These are phyloP conservation scores for Apamea sordens DNA, from an alignment of 2,888 invertebrate species.

Conservation along the genomic window DNA sequence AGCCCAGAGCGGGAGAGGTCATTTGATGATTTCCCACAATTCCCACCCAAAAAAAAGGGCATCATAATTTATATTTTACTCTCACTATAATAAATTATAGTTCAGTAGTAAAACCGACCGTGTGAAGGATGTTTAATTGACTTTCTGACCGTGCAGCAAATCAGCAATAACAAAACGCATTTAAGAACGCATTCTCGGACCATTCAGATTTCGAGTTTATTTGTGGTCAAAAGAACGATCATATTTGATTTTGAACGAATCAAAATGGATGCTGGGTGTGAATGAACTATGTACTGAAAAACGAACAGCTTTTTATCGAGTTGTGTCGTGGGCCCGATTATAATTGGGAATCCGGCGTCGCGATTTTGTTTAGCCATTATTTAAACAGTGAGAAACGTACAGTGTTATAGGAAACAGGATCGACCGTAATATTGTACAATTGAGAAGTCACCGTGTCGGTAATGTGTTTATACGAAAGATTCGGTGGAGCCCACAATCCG, in stretches of 20 bases:
- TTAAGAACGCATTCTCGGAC: slow-evolving; percentile 74
- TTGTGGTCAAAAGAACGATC: slow-evolving; percentile 87
- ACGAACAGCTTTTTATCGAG: slow-evolving; percentile 90
- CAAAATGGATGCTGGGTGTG: slow-evolving; percentile 91
- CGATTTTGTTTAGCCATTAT: slow-evolving; percentile 83
- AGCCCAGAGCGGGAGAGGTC: too few species aligned
- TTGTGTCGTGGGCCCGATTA: slow-evolving; percentile 89
- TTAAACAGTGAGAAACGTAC: slow-evolving; percentile 79
- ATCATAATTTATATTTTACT: background rate
- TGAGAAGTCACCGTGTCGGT: slow-evolving; percentile 87
- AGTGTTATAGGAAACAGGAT: slow-evolving; percentile 78
- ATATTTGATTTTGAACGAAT: slow-evolving; percentile 90
- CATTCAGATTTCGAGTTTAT: slow-evolving; percentile 77
- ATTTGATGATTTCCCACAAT: too few species aligned
- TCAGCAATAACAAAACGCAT: slow-evolving; percentile 73
- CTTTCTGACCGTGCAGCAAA: background rate
- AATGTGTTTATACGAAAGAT: slow-evolving; percentile 89
- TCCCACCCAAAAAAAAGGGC: too few species aligned
- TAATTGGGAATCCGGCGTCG: slow-evolving; percentile 86
- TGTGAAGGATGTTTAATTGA: background rate
- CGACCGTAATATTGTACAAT: slow-evolving; percentile 78
- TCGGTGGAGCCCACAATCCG: slow-evolving; percentile 84
- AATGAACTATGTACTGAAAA: slow-evolving; percentile 90
- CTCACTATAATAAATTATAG: background rate
- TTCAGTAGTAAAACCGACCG: background rate